phyloP scores from a whole-genome alignment of 2,797 vertebrate genomes.

The Etheostoma perlongum region DNA sequence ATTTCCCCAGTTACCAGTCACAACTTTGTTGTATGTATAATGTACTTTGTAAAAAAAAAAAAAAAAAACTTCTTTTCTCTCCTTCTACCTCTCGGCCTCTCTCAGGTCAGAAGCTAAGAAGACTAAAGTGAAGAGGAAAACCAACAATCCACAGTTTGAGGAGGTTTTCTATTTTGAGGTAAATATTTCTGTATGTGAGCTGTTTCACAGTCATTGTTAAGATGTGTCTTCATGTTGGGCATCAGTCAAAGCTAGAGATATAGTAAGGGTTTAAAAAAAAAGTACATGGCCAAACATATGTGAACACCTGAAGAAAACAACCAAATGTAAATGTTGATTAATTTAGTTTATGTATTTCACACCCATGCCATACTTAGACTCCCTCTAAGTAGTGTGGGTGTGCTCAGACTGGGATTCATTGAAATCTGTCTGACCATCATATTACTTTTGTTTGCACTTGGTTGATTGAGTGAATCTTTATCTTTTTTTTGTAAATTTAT shows the following conservation, averaged over 20 bases:
- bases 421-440: no score
- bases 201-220: neutral
- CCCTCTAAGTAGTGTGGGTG: no score
- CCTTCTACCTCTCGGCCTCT: slow-evolving; percentile 1
- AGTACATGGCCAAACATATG: neutral
- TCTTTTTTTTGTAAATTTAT: neutral
- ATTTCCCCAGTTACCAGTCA: neutral
- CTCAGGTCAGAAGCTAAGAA: slow-evolving; percentile 96
- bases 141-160: slow-evolving; percentile 98
- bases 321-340: neutral
- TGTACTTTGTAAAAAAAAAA: neutral
- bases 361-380: no score
- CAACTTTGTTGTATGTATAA: neutral
- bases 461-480: no score
- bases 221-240: neutral
- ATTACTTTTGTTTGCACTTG: no score
- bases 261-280: neutral
- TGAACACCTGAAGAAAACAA: neutral
- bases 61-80: neutral
- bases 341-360: no score
- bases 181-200: slow-evolving; percentile 11
- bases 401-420: no score
- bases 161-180: slow-evolving; percentile 99
- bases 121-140: slow-evolving; percentile 98
- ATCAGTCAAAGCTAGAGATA: neutral